Conservation (phyloP, 2,797 vertebrate genomes). For the Hoplostethus mediterraneus region DNA sequence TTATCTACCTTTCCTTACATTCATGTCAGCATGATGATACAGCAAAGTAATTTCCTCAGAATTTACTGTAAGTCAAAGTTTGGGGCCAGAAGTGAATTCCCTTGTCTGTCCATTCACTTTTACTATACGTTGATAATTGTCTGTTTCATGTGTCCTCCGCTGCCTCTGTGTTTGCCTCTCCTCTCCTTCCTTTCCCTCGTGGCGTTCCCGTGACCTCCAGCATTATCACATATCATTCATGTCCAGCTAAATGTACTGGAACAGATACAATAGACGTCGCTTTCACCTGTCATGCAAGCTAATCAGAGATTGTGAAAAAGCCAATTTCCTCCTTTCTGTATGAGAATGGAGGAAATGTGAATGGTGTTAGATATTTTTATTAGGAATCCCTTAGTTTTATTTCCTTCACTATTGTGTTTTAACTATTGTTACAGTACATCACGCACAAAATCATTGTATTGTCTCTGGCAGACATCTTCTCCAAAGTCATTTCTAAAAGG, state of each 20-base stretch:
- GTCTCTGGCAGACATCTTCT: slow-evolving; percentile 34
- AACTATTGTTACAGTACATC: slow-evolving; percentile 30
- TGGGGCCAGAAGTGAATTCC: slow-evolving; percentile 16
- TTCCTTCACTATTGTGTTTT: slow-evolving; percentile 18
- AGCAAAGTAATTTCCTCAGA: neutral
- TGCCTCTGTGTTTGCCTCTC: slow-evolving; percentile 9
- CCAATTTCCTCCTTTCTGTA: neutral
- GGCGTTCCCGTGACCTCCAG: slow-evolving; percentile 5
- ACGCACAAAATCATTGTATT: slow-evolving; percentile 18
- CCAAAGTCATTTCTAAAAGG: slow-evolving; percentile 27
- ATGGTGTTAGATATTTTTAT: slow-evolving; percentile 21
- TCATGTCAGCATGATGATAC: slow-evolving; percentile 7
- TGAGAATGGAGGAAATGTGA: neutral
- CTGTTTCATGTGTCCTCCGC: neutral
- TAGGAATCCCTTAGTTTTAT: slow-evolving; percentile 2
- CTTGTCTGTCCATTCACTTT: neutral
- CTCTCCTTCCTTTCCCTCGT: slow-evolving; percentile 19
- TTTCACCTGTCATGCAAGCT: slow-evolving; percentile 3
- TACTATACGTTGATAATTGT: neutral
- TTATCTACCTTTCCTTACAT: slow-evolving; percentile 13
- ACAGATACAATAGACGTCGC: neutral
- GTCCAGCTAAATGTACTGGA: slow-evolving; percentile 14
- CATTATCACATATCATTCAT: slow-evolving; percentile 15
- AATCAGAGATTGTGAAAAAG: slow-evolving; percentile 14
- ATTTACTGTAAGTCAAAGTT: slow-evolving; percentile 5